Evolutionary conservation across 1,140 invertebrate genomes (phyloP), one percentile per base, ranked within the genome.

Genomic region (Bombus sylvicola): DNA sequence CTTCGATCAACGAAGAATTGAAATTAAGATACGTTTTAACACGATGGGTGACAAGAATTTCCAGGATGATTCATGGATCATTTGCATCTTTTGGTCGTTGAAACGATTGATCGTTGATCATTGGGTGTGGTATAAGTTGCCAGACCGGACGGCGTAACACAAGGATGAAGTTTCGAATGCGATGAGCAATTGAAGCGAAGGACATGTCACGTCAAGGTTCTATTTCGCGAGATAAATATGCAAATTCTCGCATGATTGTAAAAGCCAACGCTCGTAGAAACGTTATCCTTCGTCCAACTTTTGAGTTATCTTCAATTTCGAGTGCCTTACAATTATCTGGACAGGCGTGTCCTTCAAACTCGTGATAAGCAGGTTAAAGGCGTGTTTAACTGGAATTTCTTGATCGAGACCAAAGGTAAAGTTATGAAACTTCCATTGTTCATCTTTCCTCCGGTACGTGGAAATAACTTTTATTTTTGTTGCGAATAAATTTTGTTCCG

Each of bases 331-430:
- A 22, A 9, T 57, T 76, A 76, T 76, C 43, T 53, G 59, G 34
- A 83, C 59, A 47, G 34, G 12, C 39, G 6, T 34, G 72, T 83
- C 59, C 41, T 74, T 31, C 81, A 34, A n/a, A 25, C n/a, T 25
- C 25, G 15, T 3, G 81, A 83, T 76, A 83, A 83, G 59, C 62
- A 82, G 41, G n/a, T 10, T n/a, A 10, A 47, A 66, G 31, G 41
- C 8, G 64, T 25, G 18, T 59, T 25, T 6, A 13, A 34, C 22
- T 9, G 41, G 4, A 9, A 47, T 79, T 76, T 66, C 62, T 34
- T 1, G 39, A 83, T 31, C 5, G 6, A 6, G 31, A 43, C 2
- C n/a, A 15, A 47, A n/a, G 37, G 39, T 22, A 39, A 4, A 22
- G 2, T 13, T n/a, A 9, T 3, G 13, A 10, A 39, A 22, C 18